These are phyloP conservation scores for Cyanoliseus patagonus DNA, from an alignment of 2,113 vertebrate genomes.

Conservation along the genomic window DNA sequence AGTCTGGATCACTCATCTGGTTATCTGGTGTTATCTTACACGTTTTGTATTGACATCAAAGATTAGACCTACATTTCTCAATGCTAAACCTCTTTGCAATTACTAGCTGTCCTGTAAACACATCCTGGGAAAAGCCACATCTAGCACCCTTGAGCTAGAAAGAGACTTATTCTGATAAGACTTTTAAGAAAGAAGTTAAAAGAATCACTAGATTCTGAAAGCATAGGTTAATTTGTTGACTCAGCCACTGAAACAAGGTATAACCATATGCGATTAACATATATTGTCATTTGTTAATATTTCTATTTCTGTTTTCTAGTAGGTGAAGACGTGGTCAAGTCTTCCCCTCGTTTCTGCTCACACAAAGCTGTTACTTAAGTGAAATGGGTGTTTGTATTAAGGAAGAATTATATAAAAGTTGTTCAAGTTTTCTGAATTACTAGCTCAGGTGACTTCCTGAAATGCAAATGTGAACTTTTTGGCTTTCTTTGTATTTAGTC, in stretches of 20 bases:
- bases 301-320: neutral
- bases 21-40: neutral
- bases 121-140: neutral
- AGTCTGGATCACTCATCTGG: neutral
- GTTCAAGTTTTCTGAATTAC: neutral
- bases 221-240: neutral
- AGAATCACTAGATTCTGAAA: neutral
- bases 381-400: neutral
- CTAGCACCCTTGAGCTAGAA: neutral
- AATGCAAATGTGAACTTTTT: neutral
- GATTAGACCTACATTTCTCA: neutral
- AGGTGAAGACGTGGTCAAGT: neutral
- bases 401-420: neutral
- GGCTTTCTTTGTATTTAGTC: neutral
- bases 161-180: neutral
- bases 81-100: neutral
- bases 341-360: neutral
- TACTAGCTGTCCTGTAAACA: neutral
- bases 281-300: neutral
- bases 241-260: neutral
- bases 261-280: fast-evolving
- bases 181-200: neutral
- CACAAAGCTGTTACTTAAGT: neutral
- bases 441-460: neutral
- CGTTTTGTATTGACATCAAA: neutral